A percentile compares a stretch with the other conserved stretches of the same genome.
Conservation (phyloP, 2,888 invertebrate genomes). For the Latrodectus elegans region DNA sequence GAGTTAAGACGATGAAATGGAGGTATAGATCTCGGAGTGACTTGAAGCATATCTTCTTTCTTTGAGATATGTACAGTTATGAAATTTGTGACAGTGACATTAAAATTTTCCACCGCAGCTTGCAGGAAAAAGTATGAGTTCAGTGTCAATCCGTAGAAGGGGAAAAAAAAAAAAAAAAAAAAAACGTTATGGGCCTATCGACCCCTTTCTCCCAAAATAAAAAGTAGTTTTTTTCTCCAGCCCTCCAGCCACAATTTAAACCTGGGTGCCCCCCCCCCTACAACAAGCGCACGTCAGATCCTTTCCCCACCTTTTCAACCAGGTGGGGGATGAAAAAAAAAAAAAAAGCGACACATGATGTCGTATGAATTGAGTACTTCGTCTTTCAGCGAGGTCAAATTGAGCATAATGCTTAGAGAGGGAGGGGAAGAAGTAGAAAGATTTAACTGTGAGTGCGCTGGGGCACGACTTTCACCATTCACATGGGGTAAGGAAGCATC, state of each 20-base stretch:
- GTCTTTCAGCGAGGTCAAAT: background rate
- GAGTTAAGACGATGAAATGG: no score
- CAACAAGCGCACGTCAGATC: background rate
- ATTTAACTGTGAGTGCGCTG: background rate
- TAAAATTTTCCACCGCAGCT: background rate
- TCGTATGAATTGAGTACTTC: background rate
- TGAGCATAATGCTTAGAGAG: background rate
- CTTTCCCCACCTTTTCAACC: background rate
- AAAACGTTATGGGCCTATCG: background rate
- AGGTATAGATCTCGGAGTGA: no score
- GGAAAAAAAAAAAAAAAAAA: no score
- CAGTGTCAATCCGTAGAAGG: background rate
- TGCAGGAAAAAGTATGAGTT: background rate
- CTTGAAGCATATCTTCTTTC: no score
- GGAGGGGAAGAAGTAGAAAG: background rate
- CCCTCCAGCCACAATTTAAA: background rate
- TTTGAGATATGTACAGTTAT: no score
- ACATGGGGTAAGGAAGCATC: no score
- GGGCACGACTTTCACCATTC: no score
- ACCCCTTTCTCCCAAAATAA: conserved; percentile 1
- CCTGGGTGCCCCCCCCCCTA: background rate
- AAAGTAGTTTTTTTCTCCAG: background rate
- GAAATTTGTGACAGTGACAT: background rate
- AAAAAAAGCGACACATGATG: background rate
- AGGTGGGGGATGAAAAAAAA: background rate